phyloP scores from a whole-genome alignment of 2,888 invertebrate species.

The Melanotus villosus region DNA sequence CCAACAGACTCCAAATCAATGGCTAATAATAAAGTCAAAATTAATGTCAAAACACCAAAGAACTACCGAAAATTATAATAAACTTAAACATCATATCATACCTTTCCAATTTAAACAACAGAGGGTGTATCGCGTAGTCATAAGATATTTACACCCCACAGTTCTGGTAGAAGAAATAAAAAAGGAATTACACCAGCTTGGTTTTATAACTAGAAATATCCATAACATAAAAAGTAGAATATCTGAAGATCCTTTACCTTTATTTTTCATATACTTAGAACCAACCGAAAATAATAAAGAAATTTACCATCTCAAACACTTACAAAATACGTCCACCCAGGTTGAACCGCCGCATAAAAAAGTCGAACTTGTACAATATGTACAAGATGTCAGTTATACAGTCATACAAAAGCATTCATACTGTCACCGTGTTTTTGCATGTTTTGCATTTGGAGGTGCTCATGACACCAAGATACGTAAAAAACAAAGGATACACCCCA shows the following conservation, averaged over 20 bases:
- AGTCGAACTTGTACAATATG: conserved; percentile 5
- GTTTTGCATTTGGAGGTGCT: not conserved
- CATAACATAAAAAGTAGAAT: not conserved
- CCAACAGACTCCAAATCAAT: not conserved
- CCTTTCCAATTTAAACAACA: conserved; percentile 1
- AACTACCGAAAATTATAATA: conserved; percentile 4
- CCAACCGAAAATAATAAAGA: not conserved
- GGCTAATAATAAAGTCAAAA: conserved; percentile 1
- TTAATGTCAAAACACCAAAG: not conserved
- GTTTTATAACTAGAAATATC: conserved; percentile 1
- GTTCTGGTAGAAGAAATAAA: not conserved
- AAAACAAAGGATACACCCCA: not conserved
- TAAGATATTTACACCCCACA: not conserved
- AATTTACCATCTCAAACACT: not conserved
- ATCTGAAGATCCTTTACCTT: not conserved
- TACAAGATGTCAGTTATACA: conserved; percentile 4
- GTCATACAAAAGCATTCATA: not conserved
- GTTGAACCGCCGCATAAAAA: conserved; percentile 5
- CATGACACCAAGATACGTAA: not conserved
- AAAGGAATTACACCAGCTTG: not conserved
- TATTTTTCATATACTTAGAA: conserved; percentile 1
- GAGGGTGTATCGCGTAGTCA: not conserved
- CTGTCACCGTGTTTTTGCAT: not conserved
- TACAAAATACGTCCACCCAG: not conserved
- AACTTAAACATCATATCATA: not conserved